phyloP scores from a whole-genome alignment of 2,888 invertebrate genomes.

The Tachina lurida region DNA sequence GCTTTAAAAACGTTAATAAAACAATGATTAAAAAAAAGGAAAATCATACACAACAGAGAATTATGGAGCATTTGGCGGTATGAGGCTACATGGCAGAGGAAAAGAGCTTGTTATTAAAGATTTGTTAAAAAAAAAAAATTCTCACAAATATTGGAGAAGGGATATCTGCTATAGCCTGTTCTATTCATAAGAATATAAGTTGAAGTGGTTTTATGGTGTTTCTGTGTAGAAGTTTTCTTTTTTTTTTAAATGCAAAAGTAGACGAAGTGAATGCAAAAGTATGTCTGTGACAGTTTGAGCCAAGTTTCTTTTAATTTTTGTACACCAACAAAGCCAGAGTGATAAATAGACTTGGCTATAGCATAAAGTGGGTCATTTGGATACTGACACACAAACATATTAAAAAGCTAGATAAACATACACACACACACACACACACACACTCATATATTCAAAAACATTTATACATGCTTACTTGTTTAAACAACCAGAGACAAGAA shows the following conservation, averaged over 20 bases:
- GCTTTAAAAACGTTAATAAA: slow-evolving; percentile 41
- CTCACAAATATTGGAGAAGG: background rate
- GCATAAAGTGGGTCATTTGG: slow-evolving; percentile 75
- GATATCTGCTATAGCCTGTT: slow-evolving; percentile 48
- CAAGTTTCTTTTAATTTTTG: slow-evolving; percentile 44
- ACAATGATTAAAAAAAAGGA: slow-evolving; percentile 35
- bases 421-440: background rate
- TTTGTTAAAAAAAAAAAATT: slow-evolving; percentile 19
- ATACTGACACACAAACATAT: slow-evolving; percentile 66
- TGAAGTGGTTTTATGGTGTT: slow-evolving; percentile 39
- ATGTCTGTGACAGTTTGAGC: slow-evolving; percentile 68
- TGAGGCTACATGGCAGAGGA: background rate
- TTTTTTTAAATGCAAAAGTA: slow-evolving; percentile 7
- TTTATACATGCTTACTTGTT: slow-evolving; percentile 20
- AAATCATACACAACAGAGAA: slow-evolving; percentile 9
- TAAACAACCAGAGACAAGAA: background rate
- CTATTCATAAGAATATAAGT: too few relatives aligned
- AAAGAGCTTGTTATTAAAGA: slow-evolving; percentile 37
- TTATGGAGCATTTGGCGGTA: background rate
- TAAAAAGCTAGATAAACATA: slow-evolving; percentile 5
- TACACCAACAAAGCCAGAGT: slow-evolving; percentile 70
- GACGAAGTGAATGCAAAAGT: slow-evolving; percentile 58
- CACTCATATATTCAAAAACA: background rate
- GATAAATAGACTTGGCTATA: slow-evolving; percentile 76
- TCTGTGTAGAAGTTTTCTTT: slow-evolving; percentile 5